A percentile compares a stretch with the other conserved stretches of the same genome.
These are phyloP conservation scores for Sisyra nigra DNA, from an alignment of 2,888 invertebrate genomes.

Conservation along the genomic window DNA sequence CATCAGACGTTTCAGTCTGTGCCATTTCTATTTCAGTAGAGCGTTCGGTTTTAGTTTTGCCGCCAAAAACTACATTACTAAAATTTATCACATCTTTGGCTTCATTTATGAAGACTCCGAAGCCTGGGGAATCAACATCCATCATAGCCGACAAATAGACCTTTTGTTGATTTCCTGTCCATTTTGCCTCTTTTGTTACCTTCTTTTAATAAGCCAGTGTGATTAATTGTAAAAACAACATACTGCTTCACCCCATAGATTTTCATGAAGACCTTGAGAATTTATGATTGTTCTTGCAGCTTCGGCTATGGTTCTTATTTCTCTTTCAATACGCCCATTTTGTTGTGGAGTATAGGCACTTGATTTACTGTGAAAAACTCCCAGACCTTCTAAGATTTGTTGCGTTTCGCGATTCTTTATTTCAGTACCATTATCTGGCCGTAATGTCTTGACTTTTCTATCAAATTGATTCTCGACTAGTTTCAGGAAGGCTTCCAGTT, in stretches of 20 bases:
- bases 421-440: conserved; percentile 18
- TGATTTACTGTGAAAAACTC: conserved; percentile 12
- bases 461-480: conserved; percentile 18
- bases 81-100: conserved; percentile 12
- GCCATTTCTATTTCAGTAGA: conserved; percentile 1
- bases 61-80: conserved; percentile 13
- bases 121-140: conserved; percentile 12
- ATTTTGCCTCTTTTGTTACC: conserved; percentile 13
- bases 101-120: conserved; percentile 10
- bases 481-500: conserved; percentile 14
- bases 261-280: conserved; percentile 9
- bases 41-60: conserved; percentile 7
- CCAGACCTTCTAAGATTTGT: conserved; percentile 14
- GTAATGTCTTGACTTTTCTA: conserved; percentile 13
- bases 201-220: conserved; percentile 12
- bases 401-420: conserved; percentile 16
- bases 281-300: conserved; percentile 14
- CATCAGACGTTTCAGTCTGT: too few relatives aligned
- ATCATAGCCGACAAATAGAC: conserved; percentile 13
- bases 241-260: conserved; percentile 12
- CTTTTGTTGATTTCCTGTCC: conserved; percentile 13
- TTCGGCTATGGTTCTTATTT: conserved; percentile 16
- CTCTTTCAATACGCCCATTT: conserved; percentile 8
- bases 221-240: conserved; percentile 13
- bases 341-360: conserved; percentile 7